phyloP scores from a whole-genome alignment of 2,113 vertebrate genomes.

The Peromyscus polionotus region DNA sequence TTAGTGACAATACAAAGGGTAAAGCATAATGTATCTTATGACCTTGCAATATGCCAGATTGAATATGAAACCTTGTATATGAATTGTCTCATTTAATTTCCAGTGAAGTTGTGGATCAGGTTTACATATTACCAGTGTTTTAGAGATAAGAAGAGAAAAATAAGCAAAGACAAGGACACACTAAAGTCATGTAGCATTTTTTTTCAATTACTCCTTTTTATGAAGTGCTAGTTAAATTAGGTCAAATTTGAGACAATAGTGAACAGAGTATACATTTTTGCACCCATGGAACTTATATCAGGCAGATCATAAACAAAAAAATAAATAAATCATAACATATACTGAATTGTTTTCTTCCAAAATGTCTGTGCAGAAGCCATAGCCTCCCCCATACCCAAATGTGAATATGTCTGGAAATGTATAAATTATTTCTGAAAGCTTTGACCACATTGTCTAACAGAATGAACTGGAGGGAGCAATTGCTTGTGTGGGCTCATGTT shows the following conservation, averaged over 20 bases:
- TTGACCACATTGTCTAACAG: too few species aligned
- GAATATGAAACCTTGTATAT: neutral
- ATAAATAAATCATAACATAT: too few species aligned
- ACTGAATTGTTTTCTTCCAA: neutral
- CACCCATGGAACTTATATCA: neutral
- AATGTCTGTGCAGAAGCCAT: neutral
- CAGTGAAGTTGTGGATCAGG: neutral
- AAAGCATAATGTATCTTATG: neutral
- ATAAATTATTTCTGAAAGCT: neutral
- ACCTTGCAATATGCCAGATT: neutral
- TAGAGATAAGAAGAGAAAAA: neutral
- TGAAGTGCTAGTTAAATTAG: neutral
- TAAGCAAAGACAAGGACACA: neutral
- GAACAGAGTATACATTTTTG: neutral
- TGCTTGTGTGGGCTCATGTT: neutral
- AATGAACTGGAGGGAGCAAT: too few species aligned
- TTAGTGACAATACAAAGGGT: neutral
- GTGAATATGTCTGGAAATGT: neutral
- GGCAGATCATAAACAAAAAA: neutral
- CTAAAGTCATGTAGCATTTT: neutral
- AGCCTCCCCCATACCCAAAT: neutral
- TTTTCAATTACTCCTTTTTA: neutral
- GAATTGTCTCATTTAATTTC: neutral
- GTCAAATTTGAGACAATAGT: neutral
- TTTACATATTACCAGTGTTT: neutral